These are phyloP conservation scores for Proteles cristata DNA, from an alignment of 2,113 vertebrate species.

Conservation along the genomic window DNA sequence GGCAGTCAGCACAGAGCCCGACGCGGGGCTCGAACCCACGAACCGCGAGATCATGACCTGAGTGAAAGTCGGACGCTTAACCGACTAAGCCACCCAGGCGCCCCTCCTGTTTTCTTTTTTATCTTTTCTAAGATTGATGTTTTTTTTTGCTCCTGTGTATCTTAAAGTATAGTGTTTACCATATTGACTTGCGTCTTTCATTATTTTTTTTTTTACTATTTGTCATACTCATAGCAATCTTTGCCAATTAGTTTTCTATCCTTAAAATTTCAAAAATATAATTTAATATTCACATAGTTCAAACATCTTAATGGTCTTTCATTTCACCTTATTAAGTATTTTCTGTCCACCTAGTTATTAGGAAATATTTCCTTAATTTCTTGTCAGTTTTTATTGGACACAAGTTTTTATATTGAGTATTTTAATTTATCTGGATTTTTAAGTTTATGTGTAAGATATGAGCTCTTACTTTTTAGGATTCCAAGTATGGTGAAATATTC, in stretches of 20 bases:
- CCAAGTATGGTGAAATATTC: neutral
- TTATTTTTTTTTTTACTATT: neutral
- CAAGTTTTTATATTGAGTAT: neutral
- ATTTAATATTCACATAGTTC: neutral
- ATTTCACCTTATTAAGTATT: neutral
- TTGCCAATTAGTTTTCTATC: neutral
- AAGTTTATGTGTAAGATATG: neutral
- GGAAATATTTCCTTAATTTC: neutral
- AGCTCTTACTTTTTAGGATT: neutral
- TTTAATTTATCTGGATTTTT: neutral
- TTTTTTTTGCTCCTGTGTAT: constrained; percentile 16
- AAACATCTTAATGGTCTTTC: neutral
- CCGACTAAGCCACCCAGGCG: too few relatives aligned
- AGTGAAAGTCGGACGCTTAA: too few relatives aligned
- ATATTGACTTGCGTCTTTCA: neutral
- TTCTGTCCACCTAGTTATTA: neutral
- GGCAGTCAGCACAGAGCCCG: too few relatives aligned
- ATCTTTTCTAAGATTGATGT: neutral
- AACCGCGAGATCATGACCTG: too few relatives aligned
- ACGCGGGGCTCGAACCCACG: too few relatives aligned
- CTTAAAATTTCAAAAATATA: neutral
- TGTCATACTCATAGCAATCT: neutral
- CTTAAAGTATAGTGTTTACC: neutral
- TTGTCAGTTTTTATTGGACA: neutral
- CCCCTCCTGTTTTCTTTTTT: neutral